Conservation (phyloP, 1,140 invertebrate species). For the Drosophila sproati region DNA sequence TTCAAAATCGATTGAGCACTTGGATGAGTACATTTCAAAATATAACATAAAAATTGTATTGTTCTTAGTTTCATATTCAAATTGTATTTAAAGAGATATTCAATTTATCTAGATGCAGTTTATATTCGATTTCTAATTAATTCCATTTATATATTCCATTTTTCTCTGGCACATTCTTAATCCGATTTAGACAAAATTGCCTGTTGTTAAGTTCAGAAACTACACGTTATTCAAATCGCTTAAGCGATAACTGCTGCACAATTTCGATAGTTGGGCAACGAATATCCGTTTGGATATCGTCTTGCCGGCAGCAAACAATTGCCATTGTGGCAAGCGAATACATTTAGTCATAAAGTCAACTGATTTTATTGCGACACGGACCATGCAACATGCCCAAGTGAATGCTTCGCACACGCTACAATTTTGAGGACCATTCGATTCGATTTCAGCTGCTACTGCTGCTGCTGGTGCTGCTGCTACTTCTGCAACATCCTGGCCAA, state of each 20-base stretch:
- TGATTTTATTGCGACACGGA: slow-evolving; percentile 60
- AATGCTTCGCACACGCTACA: neutral
- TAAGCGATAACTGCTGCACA: neutral
- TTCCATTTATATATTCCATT: too few species aligned
- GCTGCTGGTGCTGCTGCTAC: neutral
- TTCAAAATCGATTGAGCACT: too few species aligned
- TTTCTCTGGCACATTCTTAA: neutral
- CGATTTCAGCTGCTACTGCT: neutral
- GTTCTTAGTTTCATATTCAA: too few species aligned
- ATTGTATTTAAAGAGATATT: too few species aligned
- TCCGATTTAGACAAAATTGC: neutral
- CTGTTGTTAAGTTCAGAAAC: neutral
- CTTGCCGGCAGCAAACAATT: slow-evolving; percentile 31
- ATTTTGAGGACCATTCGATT: slow-evolving; percentile 9
- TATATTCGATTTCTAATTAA: too few species aligned
- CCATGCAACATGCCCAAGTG: slow-evolving; percentile 15
- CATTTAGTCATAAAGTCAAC: slow-evolving; percentile 65
- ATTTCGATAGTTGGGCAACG: neutral
- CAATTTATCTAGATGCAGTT: too few species aligned
- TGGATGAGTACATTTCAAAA: too few species aligned
- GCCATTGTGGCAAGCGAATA: slow-evolving; percentile 44
- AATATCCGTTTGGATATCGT: slow-evolving; percentile 2
- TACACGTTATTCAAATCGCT: slow-evolving; percentile 9
- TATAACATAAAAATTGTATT: too few species aligned
- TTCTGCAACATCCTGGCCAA: slow-evolving; percentile 39